Conservation (phyloP, 2,113 vertebrate genomes). For the Apteryx owenii region DNA sequence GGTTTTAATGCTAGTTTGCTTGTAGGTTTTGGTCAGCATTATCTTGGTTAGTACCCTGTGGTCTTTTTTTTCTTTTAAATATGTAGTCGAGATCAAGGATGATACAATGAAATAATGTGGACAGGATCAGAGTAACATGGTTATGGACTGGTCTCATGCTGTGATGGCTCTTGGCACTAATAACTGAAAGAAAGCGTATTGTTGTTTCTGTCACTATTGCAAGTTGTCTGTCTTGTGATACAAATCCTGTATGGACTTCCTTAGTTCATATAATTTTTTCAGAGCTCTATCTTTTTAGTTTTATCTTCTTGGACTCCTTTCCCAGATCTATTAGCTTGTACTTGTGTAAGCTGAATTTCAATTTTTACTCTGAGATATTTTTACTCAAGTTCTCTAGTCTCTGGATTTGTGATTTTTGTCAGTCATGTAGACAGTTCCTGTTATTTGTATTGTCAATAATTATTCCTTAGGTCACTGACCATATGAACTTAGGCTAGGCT, state of each 20-base stretch:
- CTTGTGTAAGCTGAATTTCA: background rate
- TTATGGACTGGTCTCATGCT: background rate
- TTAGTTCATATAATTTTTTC: background rate
- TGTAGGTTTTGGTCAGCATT: too few species aligned
- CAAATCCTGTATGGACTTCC: background rate
- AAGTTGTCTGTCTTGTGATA: background rate
- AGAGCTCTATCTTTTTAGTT: background rate
- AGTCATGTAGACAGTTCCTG: background rate
- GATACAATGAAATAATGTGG: background rate
- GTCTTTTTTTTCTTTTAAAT: background rate
- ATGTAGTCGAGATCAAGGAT: background rate
- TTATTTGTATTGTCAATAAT: background rate
- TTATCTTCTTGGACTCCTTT: background rate
- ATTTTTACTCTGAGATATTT: background rate
- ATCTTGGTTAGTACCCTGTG: rapidly evolving
- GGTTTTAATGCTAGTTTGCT: background rate
- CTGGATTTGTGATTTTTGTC: background rate
- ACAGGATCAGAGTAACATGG: background rate
- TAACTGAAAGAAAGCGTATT: background rate
- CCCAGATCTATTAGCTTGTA: background rate
- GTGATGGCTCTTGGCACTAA: background rate
- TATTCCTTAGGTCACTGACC: background rate
- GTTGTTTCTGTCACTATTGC: background rate
- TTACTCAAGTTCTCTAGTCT: background rate
- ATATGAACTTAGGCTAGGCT: background rate